Evolutionary conservation across 2,113 vertebrate genomes (phyloP), one percentile per base, ranked within the genome.

Genomic region (Percopsis transmontana): DNA sequence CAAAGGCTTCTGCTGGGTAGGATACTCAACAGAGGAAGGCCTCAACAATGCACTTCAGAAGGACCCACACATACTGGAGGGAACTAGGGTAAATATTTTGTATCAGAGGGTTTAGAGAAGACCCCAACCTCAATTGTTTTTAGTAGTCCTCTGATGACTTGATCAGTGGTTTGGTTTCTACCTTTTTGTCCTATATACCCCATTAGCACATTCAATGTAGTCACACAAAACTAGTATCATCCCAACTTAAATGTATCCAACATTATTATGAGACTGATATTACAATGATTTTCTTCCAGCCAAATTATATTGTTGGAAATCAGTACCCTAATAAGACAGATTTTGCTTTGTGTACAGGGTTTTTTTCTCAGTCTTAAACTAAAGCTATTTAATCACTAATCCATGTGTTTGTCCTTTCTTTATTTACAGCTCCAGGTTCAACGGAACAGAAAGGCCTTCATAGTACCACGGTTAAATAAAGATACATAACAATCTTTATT

Each of bases 1-100:
- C 70, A 90, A 0, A 87, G 94, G 96, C 3, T 91, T 90, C 5
- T 91, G 93, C 73, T 97, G 95, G 95, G 14, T 99, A 57, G 81
- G 90, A 0, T 98, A 94, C 85, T 66, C 84, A 0, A 62, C 87
- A 57, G 87, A 92, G 65, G 84, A 94, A 62, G 92, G 91, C 2
- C 76, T 93, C 62, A 89, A 87, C 75, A 97, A 93, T 15, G 91
- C 80, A 1, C 76, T 99, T 16, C 93, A 96, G 74, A 94, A 96
- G 71, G 92, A 97, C 3, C 73, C 82, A 2, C 97, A 99, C 27
- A 1, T 94, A 16, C 76, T 98, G 23, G 96, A 99, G 74, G 96
- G 95, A 39, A 69, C 88, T 48, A 95, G 92, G 93, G 97, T 96
- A 92, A 57, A 58, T 4, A 3, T 15, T 1, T 18, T 15, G 33